Evolutionary conservation across 2,888 invertebrate species (phyloP).

Genomic region (Nomada hirtipes): DNA sequence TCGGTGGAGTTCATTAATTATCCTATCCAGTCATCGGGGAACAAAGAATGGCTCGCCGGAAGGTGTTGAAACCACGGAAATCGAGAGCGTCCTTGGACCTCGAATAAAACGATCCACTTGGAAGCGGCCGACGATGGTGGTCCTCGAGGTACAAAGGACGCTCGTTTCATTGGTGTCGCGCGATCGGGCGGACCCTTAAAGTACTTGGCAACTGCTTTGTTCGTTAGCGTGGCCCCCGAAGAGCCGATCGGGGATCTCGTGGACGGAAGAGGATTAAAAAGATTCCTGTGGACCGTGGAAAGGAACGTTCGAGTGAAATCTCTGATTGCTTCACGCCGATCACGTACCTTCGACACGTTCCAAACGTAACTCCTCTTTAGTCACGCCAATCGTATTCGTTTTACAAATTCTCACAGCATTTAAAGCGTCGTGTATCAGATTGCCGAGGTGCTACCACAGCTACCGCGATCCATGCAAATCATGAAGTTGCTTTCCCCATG

Average conservation of each 20-base stretch:
- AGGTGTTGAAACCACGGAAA: conserved; percentile 70
- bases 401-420: not conserved
- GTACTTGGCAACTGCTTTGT: conserved; percentile 56
- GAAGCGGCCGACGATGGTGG: conserved; percentile 71
- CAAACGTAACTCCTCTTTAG: not conserved
- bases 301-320: conserved; percentile 1
- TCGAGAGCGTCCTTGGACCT: conserved; percentile 63
- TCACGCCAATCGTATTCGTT: not conserved
- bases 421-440: not conserved
- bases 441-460: not conserved
- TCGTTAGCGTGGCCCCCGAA: conserved; percentile 55
- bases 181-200: conserved; percentile 68
- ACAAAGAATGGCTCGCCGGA: conserved; percentile 26
- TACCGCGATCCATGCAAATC: conserved; percentile 13
- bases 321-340: not conserved
- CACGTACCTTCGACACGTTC: not conserved
- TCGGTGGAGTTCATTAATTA: conserved; percentile 7
- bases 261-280: conserved; percentile 18
- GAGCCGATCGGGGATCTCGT: conserved; percentile 1
- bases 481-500: not conserved
- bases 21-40: not conserved
- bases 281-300: conserved; percentile 8
- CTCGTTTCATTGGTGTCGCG: conserved; percentile 73
- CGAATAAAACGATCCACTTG: conserved; percentile 64
- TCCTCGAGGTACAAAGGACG: conserved; percentile 72